phyloP scores from a whole-genome alignment of 2,113 vertebrate species.

The Cyprinodon brontotheroides region DNA sequence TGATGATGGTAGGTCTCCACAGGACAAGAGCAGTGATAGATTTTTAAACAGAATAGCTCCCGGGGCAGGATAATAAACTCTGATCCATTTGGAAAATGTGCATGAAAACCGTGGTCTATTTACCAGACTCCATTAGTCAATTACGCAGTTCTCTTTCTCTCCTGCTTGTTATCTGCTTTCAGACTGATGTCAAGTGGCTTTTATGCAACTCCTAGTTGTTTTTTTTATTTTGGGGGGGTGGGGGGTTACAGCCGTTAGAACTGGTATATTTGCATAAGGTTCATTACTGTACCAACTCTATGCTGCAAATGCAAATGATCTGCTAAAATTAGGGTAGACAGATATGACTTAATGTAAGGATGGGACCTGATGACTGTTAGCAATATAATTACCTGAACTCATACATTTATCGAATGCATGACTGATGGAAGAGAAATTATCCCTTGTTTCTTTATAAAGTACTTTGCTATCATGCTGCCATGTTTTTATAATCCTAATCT shows the following conservation, averaged over 20 bases:
- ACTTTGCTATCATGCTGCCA: no score
- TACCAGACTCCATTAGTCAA: constrained; percentile 17
- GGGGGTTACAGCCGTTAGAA: background rate
- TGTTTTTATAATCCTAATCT: no score
- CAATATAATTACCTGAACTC: background rate
- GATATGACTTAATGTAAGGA: background rate
- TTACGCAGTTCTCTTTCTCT: background rate
- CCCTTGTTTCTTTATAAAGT: no score
- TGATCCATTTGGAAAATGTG: constrained; percentile 37
- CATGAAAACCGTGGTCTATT: constrained; percentile 39
- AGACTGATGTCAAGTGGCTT: constrained; percentile 32
- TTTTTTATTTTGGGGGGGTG: constrained; percentile 22
- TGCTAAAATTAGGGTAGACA: background rate
- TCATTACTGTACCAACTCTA: background rate
- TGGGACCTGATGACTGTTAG: background rate
- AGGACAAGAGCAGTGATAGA: constrained; percentile 54
- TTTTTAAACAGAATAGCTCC: constrained; percentile 58
- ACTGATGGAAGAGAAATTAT: no score
- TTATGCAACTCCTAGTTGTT: background rate
- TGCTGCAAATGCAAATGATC: background rate
- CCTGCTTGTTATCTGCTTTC: background rate
- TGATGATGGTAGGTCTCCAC: constrained; percentile 59
- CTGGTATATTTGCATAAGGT: constrained; percentile 21
- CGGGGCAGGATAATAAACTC: constrained; percentile 39
- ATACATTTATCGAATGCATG: no score